A percentile compares a stretch with the other conserved stretches of the same genome.
phyloP scores from a whole-genome alignment of 2,888 invertebrate genomes.

The Acleris emargana region DNA sequence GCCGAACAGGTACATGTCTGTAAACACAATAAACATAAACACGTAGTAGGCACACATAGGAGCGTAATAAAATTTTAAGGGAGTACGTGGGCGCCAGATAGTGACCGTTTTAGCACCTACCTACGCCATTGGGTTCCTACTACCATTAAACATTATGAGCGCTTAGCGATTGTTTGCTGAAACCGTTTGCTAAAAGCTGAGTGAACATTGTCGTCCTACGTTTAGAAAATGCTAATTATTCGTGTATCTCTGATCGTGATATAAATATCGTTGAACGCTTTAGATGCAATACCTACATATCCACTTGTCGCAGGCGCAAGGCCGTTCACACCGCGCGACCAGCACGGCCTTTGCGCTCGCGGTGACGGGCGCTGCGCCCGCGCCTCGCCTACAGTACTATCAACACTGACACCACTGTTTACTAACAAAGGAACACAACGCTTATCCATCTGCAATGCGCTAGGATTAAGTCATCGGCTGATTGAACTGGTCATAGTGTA shows the following conservation, averaged over 20 bases:
- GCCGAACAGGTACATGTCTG: conserved; percentile 89
- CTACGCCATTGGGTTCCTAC: conserved; percentile 14
- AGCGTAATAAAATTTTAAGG: conserved; percentile 22
- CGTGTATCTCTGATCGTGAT: conserved; percentile 28
- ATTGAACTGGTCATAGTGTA: conserved; percentile 2
- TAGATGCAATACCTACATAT: conserved; percentile 42
- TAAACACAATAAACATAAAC: conserved; percentile 51
- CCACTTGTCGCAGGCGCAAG: conserved; percentile 75
- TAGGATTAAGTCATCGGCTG: conserved; percentile 7
- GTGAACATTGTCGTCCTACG: conserved; percentile 18
- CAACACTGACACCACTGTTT: conserved; percentile 45
- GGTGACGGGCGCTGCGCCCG: conserved; percentile 68
- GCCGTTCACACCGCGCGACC: conserved; percentile 49
- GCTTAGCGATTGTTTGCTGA: conserved; percentile 11
- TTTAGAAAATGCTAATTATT: conserved; percentile 18
- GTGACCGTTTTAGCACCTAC: conserved; percentile 21
- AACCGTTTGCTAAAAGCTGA: conserved; percentile 19
- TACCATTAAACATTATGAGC: conserved; percentile 23
- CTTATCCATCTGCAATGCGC: conserved; percentile 7
- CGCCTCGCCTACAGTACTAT: conserved; percentile 18
- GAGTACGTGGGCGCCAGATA: conserved; percentile 21
- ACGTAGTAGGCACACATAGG: conserved; percentile 17
- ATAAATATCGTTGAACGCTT: conserved; percentile 30
- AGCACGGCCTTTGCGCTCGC: conserved; percentile 58
- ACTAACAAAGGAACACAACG: conserved; percentile 45